phyloP scores from a whole-genome alignment of 2,888 invertebrate genomes.

The Eristalis tenax region DNA sequence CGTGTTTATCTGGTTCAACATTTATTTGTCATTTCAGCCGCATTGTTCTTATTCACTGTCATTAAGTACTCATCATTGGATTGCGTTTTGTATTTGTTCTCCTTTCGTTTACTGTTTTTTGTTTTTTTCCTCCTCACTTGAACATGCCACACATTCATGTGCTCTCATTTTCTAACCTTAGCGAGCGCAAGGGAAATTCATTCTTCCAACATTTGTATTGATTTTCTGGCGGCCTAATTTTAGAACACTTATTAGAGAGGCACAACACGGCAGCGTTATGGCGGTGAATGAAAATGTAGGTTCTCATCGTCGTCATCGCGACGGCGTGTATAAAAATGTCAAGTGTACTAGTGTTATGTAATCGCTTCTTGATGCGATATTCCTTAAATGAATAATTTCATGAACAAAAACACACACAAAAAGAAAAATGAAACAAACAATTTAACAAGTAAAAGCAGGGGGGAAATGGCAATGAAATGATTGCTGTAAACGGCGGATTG shows the following conservation, averaged over 20 bases:
- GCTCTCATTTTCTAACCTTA: slow-evolving; percentile 50
- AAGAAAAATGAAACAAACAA: neutral
- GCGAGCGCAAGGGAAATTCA: slow-evolving; percentile 40
- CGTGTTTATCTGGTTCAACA: neutral
- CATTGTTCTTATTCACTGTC: slow-evolving; percentile 7
- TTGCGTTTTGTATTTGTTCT: neutral
- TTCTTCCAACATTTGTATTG: slow-evolving; percentile 52
- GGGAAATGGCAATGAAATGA: neutral
- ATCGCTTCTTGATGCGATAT: neutral
- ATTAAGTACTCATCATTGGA: slow-evolving; percentile 29
- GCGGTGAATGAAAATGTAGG: slow-evolving; percentile 39
- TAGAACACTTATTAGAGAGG: slow-evolving; percentile 58
- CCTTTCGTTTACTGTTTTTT: neutral
- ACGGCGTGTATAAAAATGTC: slow-evolving; percentile 59
- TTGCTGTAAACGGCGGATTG: neutral
- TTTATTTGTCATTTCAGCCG: neutral
- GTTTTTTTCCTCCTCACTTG: neutral
- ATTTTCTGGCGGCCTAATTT: slow-evolving; percentile 64
- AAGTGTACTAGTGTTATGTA: slow-evolving; percentile 66
- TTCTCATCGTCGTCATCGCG: slow-evolving; percentile 40
- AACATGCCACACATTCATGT: slow-evolving; percentile 24
- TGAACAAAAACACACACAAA: slow-evolving; percentile 5
- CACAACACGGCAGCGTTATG: slow-evolving; percentile 20
- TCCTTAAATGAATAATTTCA: neutral
- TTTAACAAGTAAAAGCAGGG: neutral